Percentiles rank a stretch among this genome's conserved stretches.
These are phyloP conservation scores for Noctua pronuba DNA, from an alignment of 2,888 invertebrate species.

Conservation along the genomic window DNA sequence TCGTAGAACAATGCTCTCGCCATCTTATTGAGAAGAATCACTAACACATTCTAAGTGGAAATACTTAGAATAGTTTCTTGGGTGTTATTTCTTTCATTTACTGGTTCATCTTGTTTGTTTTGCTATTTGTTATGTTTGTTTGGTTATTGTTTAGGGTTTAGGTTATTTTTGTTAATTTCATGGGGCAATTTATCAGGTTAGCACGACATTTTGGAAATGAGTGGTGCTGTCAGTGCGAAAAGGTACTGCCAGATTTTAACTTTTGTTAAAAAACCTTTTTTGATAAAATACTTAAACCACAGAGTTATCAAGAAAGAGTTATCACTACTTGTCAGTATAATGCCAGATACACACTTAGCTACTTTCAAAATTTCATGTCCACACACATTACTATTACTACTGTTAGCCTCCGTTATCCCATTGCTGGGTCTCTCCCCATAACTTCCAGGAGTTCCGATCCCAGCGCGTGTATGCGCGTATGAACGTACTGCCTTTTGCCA, in stretches of 20 bases:
- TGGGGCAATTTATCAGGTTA: not conserved
- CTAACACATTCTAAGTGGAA: not conserved
- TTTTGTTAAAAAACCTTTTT: not conserved
- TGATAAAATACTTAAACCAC: not conserved
- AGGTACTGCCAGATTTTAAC: not conserved
- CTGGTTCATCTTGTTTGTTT: conserved; percentile 2
- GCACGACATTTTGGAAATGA: not conserved
- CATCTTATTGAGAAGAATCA: not conserved
- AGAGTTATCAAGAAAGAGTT: not conserved
- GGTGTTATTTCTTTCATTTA: not conserved
- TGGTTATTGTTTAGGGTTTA: no score
- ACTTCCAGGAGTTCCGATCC: no score
- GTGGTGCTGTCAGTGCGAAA: conserved; percentile 11
- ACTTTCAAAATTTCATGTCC: not conserved
- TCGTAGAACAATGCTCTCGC: not conserved
- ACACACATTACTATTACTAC: no score
- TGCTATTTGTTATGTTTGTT: no score
- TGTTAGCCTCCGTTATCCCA: no score
- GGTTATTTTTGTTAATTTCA: not conserved
- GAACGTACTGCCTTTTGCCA: no score
- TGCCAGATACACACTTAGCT: not conserved
- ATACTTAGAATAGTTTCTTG: not conserved
- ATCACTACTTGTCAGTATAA: not conserved
- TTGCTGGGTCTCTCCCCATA: no score
- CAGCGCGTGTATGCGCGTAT: not conserved